phyloP scores from a whole-genome alignment of 92 coral and sea anemone genomes.

The Actinernus sp. region DNA sequence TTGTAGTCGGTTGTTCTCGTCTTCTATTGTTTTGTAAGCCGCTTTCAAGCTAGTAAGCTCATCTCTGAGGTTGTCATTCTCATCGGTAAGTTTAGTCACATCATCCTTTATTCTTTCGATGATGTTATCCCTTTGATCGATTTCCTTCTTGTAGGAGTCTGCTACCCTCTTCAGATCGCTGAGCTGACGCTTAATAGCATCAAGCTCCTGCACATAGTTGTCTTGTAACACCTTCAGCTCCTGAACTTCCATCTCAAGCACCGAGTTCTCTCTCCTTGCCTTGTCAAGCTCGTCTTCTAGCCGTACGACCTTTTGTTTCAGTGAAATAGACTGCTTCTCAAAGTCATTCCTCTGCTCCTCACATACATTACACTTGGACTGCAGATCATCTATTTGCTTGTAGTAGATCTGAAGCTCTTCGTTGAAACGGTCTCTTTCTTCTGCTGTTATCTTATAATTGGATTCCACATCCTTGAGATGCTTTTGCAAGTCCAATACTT shows the following conservation, averaged over 20 bases:
- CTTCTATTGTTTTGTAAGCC: conserved; percentile 61
- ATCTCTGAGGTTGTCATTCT: conserved; percentile 69
- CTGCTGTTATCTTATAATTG: conserved; percentile 78
- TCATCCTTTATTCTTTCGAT: conserved; percentile 71
- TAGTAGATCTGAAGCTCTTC: conserved; percentile 84
- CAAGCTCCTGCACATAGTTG: conserved; percentile 63
- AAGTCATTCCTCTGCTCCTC: conserved; percentile 83
- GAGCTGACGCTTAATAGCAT: conserved; percentile 55
- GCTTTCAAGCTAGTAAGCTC: conserved; percentile 75
- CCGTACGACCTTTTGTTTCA: conserved; percentile 76
- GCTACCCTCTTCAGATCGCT: conserved; percentile 64
- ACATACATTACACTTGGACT: conserved; percentile 80
- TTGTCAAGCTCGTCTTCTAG: conserved; percentile 86
- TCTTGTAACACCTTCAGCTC: conserved; percentile 72
- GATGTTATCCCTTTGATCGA: conserved; percentile 73
- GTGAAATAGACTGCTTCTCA: conserved; percentile 77
- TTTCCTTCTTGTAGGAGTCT: conserved; percentile 75
- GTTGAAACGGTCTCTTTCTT: conserved; percentile 85
- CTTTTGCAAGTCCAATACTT: conserved; percentile 79
- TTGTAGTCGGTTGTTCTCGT: conserved; percentile 68
- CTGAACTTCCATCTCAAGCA: conserved; percentile 68
- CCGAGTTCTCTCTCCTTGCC: conserved; percentile 72
- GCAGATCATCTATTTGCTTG: conserved; percentile 90
- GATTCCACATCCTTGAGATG: conserved; percentile 79
- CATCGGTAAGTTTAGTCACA: conserved; percentile 56